These are phyloP conservation scores for Drosophila nigritarsus DNA, from an alignment of 2,888 invertebrate genomes.

Conservation along the genomic window DNA sequence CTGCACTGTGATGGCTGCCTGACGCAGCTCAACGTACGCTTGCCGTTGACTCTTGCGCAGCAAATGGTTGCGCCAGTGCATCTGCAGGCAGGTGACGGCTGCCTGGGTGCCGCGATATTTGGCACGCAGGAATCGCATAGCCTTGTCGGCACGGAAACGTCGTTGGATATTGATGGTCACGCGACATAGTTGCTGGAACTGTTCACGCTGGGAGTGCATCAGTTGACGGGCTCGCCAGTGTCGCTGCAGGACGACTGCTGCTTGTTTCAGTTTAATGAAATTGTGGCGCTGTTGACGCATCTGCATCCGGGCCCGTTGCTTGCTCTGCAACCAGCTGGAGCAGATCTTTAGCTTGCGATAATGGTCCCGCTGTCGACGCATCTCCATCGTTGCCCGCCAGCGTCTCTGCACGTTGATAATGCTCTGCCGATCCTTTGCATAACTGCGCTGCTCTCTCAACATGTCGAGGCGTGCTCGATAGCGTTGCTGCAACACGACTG, in stretches of 20 bases:
- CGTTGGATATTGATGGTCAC: constrained; percentile 80
- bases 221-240: constrained; percentile 75
- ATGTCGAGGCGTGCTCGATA: constrained; percentile 72
- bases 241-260: constrained; percentile 80
- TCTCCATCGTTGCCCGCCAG: constrained; percentile 81
- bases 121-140: constrained; percentile 80
- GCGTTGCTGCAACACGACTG: constrained; percentile 61
- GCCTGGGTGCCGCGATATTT: constrained; percentile 73
- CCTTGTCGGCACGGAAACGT: constrained; percentile 68
- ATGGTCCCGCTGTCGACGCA: constrained; percentile 66
- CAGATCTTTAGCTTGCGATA: constrained; percentile 72
- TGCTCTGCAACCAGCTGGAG: constrained; percentile 75
- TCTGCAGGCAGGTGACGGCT: constrained; percentile 83
- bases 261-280: constrained; percentile 56
- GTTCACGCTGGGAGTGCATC: constrained; percentile 58
- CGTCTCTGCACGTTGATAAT: constrained; percentile 77
- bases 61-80: constrained; percentile 79
- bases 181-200: constrained; percentile 71
- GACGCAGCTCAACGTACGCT: constrained; percentile 25
- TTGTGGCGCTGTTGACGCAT: constrained; percentile 70
- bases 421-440: constrained; percentile 62
- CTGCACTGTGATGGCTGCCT: constrained; percentile 48
- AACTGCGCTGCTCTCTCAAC: constrained; percentile 67
- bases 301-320: constrained; percentile 69
- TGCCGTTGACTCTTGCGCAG: constrained; percentile 47